A percentile compares a stretch with the other conserved stretches of the same genome.
phyloP scores from a whole-genome alignment of 92 coral and sea anemone genomes.

The Montipora capitata region DNA sequence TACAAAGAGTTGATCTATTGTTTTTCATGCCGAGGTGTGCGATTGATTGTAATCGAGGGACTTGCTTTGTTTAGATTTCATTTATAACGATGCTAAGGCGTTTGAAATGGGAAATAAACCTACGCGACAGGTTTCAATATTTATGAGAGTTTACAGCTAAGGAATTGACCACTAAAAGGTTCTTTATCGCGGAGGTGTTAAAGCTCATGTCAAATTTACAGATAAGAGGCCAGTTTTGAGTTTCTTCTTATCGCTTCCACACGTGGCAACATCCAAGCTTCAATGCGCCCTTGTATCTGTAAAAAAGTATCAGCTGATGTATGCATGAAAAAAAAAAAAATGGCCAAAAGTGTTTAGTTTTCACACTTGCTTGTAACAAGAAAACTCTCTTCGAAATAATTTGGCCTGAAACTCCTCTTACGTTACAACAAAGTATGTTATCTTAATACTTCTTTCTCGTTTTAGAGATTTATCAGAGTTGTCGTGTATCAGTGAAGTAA shows the following conservation, averaged over 20 bases:
- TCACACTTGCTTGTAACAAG: neutral
- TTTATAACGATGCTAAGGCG: too few relatives aligned
- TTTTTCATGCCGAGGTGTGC: too few relatives aligned
- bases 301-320: neutral
- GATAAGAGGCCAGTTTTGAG: constrained; percentile 21
- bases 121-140: constrained; percentile 35
- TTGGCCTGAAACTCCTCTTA: neutral
- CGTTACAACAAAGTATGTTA: constrained; percentile 41
- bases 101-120: constrained; percentile 11
- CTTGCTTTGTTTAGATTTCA: too few relatives aligned
- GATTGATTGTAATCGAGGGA: too few relatives aligned
- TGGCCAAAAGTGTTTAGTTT: constrained; percentile 14
- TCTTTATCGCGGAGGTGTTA: constrained; percentile 46
- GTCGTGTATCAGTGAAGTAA: constrained; percentile 26
- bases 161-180: constrained; percentile 36
- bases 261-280: constrained; percentile 31
- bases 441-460: constrained; percentile 21
- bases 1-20: too few relatives aligned
- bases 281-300: neutral
- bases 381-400: constrained; percentile 4
- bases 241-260: neutral
- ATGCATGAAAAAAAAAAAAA: neutral
- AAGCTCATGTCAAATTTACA: constrained; percentile 36
- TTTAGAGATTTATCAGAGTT: constrained; percentile 29
- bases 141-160: constrained; percentile 43